Evolutionary conservation across 2,797 vertebrate genomes (phyloP).

Genomic region (Bufotes viridis): DNA sequence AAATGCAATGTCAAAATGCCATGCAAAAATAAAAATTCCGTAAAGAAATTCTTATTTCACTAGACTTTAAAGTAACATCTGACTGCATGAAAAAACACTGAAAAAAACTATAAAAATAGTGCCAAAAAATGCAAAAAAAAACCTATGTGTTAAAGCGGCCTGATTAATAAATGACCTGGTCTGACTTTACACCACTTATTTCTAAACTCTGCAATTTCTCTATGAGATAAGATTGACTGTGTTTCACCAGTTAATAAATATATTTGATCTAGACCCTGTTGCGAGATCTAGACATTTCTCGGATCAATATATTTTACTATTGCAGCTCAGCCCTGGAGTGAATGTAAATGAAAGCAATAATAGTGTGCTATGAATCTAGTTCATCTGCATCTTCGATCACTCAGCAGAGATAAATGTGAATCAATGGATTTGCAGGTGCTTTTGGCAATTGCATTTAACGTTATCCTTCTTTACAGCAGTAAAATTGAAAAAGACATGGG

Average conservation of each 20-base stretch:
- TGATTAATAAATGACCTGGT: neutral
- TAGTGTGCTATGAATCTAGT: constrained; percentile 54
- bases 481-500: constrained; percentile 16
- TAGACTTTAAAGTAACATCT: too few species aligned
- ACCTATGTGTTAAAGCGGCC: too few species aligned
- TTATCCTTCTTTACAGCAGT: constrained; percentile 48
- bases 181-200: constrained; percentile 28
- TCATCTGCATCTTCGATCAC: constrained; percentile 56
- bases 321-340: constrained; percentile 24
- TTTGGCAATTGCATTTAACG: constrained; percentile 49
- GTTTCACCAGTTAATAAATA: constrained; percentile 50
- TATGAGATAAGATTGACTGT: constrained; percentile 22
- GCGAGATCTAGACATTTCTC: constrained; percentile 29
- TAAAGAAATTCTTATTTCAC: too few species aligned
- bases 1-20: too few species aligned
- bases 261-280: constrained; percentile 28
- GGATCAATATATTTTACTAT: constrained; percentile 51
- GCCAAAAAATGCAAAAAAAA: too few species aligned
- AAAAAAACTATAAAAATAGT: too few species aligned
- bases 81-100: too few species aligned
- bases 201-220: constrained; percentile 14
- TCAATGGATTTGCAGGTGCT: constrained; percentile 49
- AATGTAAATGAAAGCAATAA: constrained; percentile 58
- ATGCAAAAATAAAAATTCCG: too few species aligned
- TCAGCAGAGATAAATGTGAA: constrained; percentile 50